phyloP scores from a whole-genome alignment of 2,888 invertebrate species.

The Agriopis aurantiaria region DNA sequence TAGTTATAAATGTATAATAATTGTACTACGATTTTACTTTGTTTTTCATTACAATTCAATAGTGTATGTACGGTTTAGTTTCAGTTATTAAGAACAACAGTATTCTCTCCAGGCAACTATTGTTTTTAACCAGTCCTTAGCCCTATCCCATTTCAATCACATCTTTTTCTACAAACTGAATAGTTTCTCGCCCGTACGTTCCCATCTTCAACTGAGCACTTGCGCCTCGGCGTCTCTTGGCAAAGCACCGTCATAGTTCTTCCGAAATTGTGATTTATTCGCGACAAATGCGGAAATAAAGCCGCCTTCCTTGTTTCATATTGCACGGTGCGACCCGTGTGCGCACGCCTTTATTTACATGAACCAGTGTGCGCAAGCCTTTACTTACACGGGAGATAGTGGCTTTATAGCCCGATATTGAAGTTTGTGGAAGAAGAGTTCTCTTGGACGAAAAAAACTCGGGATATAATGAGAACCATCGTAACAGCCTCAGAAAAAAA shows the following conservation, averaged over 20 bases:
- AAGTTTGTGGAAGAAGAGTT: slow-evolving; percentile 21
- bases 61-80: too few species aligned
- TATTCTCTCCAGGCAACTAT: too few species aligned
- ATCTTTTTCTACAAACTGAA: background rate
- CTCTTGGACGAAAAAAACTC: background rate
- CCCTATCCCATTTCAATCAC: background rate
- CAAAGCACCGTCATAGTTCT: slow-evolving; percentile 73
- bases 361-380: slow-evolving; percentile 18
- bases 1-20: too few species aligned
- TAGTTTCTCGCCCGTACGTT: slow-evolving; percentile 14
- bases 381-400: slow-evolving; percentile 28
- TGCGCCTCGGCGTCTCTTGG: slow-evolving; percentile 56
- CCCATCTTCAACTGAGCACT: slow-evolving; percentile 20
- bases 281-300: slow-evolving; percentile 81
- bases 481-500: background rate
- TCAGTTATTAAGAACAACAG: too few species aligned
- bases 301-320: slow-evolving; percentile 62
- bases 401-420: slow-evolving; percentile 40
- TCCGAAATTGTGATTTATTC: slow-evolving; percentile 82
- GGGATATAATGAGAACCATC: background rate
- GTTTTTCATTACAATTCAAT: too few species aligned
- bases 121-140: too few species aligned
- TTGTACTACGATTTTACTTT: too few species aligned
- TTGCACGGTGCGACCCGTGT: slow-evolving; percentile 35
- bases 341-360: slow-evolving; percentile 42